These are phyloP conservation scores for Diplosoma virens DNA, from an alignment of 23 tunicate genomes.

Conservation along the genomic window DNA sequence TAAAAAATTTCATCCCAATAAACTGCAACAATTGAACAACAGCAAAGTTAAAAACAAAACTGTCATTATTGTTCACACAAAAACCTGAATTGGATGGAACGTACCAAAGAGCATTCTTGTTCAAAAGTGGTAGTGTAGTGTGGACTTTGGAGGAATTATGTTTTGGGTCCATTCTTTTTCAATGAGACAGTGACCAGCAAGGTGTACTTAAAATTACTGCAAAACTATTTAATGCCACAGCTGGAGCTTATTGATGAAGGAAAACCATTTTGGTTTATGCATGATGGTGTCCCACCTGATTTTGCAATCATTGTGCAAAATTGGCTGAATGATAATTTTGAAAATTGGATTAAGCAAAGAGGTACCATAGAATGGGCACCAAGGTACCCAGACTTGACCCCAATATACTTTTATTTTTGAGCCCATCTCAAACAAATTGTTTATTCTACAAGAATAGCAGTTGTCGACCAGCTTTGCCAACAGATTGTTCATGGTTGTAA, in stretches of 20 bases:
- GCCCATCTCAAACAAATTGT: not conserved
- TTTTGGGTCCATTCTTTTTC: not conserved
- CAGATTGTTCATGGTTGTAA: not conserved
- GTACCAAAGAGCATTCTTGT: too few species aligned
- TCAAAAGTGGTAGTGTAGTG: too few species aligned
- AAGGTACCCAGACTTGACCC: not conserved
- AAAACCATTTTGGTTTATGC: not conserved
- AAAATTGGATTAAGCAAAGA: not conserved
- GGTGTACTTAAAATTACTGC: not conserved
- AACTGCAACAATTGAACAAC: too few species aligned
- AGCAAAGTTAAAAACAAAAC: too few species aligned
- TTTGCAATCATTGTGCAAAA: not conserved
- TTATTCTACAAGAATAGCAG: not conserved
- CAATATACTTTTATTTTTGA: not conserved
- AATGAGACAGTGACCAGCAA: not conserved
- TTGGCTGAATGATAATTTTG: not conserved
- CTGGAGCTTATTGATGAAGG: not conserved
- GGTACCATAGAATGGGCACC: not conserved
- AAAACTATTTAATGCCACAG: not conserved
- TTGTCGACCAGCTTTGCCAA: not conserved
- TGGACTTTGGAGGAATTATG: not conserved
- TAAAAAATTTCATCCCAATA: too few species aligned
- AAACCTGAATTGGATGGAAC: too few species aligned
- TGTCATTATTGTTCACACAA: too few species aligned
- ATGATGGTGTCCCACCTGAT: not conserved